phyloP scores from a whole-genome alignment of 2,113 vertebrate species.

The human region DNA sequence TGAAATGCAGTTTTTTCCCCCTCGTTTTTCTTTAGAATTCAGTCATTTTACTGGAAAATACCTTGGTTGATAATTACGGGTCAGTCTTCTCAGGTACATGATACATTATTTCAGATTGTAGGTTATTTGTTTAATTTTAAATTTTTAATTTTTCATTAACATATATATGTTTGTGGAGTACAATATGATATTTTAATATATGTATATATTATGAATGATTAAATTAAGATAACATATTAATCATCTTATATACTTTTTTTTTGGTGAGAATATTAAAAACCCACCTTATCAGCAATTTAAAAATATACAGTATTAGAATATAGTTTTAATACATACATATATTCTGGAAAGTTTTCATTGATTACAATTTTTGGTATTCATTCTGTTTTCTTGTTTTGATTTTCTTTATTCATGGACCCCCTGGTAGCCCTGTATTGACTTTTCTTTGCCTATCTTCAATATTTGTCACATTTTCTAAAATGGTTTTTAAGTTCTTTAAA shows the following conservation, averaged over 20 bases:
- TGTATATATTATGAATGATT: background rate
- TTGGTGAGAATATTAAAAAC: background rate
- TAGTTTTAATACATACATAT: background rate
- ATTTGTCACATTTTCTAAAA: background rate
- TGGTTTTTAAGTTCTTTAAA: background rate
- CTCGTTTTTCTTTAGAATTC: background rate
- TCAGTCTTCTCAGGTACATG: background rate
- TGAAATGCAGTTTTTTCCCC: background rate
- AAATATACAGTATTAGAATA: background rate
- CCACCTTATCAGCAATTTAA: background rate
- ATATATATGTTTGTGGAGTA: background rate
- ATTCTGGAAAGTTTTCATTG: background rate
- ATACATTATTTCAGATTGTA: background rate
- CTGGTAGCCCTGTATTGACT: background rate
- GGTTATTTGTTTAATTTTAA: background rate
- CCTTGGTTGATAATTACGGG: background rate
- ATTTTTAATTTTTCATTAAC: background rate
- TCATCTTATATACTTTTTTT: background rate
- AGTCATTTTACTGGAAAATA: background rate
- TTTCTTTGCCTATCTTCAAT: slow-evolving; percentile 18
- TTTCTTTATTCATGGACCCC: slow-evolving; percentile 8
- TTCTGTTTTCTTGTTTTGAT: background rate
- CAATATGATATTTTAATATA: background rate
- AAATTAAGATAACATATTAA: background rate
- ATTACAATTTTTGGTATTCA: background rate